phyloP scores from a whole-genome alignment of 2,888 invertebrate species.

The Meteorus colon region DNA sequence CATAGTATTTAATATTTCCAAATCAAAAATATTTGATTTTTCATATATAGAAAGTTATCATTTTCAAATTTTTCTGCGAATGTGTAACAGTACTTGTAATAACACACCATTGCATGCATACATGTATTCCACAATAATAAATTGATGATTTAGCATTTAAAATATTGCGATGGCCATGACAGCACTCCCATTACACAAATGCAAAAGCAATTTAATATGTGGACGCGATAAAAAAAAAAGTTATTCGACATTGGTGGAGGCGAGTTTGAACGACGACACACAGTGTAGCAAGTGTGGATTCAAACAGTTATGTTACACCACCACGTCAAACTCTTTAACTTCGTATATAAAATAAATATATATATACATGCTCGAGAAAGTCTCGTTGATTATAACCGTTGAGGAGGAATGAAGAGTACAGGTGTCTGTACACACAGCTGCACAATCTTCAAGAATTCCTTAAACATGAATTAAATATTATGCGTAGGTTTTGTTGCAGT shows the following conservation, averaged over 20 bases:
- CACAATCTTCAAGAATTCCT: constrained; percentile 1
- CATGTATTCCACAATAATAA: not conserved
- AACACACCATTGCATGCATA: not conserved
- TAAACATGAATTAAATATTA: constrained; percentile 1
- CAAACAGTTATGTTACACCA: constrained; percentile 59
- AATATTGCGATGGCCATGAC: not conserved
- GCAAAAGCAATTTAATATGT: not conserved
- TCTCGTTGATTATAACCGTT: constrained; percentile 44
- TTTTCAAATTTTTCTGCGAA: too few relatives aligned
- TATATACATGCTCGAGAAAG: constrained; percentile 45
- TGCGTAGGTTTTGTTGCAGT: not conserved
- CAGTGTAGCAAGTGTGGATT: constrained; percentile 41
- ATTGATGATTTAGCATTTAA: constrained; percentile 2
- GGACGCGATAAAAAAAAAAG: constrained; percentile 37
- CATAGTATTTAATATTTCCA: too few relatives aligned
- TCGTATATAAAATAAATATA: constrained; percentile 28
- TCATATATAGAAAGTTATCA: too few relatives aligned
- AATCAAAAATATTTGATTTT: too few relatives aligned
- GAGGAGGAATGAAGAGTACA: constrained; percentile 38
- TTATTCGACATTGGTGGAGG: constrained; percentile 36
- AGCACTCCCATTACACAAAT: constrained; percentile 10
- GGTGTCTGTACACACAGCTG: constrained; percentile 17
- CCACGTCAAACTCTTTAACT: constrained; percentile 37
- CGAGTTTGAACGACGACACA: constrained; percentile 25
- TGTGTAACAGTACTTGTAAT: too few relatives aligned